Evolutionary conservation across 2,797 vertebrate species (phyloP), one percentile per base, ranked within the genome.

Genomic region (Alauda arvensis): DNA sequence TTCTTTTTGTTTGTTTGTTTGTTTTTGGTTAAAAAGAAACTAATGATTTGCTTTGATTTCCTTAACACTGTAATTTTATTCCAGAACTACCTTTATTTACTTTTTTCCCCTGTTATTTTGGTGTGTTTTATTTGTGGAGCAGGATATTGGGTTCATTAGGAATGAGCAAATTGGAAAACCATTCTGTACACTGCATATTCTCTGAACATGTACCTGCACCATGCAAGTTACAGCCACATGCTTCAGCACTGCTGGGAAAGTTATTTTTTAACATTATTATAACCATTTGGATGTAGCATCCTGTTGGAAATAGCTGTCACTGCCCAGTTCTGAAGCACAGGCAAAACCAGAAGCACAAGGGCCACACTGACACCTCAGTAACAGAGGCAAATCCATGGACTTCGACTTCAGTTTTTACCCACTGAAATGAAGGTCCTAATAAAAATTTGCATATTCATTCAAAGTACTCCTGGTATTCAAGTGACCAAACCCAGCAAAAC

Each of bases 1-100:
- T 37, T 37, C 34, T 83, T 40, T 59, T 23, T 26, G 59, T 60
- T 71, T 78, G 34, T 60, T 55, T n/a, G 45, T 59, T 42, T 46
- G 52, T 42, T 62, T 42, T 46, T 65, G n/a, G 29, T 53, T 69
- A 20, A 37, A 82, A 68, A 52, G 8, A 48, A 93, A 87, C 52
- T 71, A 74, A 70, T 39, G 15, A 33, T 60, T 94, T 89, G 18
- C 59, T 93, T 94, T 82, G 10, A 83, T 92, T 95, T 94, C 80
- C 48, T 84, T 45, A 79, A 49, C 21, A 52, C 17, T 48, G 10
- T 29, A 85, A 31, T 46, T 96, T 92, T 82, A 94, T 88, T 89
- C 51, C 51, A 69, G 51, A 87, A 79, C 28, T 57, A 78, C 13
- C 49, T 90, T 93, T 91, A 45, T 63, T 56, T 53, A 21, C 23